These are phyloP conservation scores for Ctenopoma multispine DNA, from an alignment of 2,797 vertebrate species.

Conservation along the genomic window DNA sequence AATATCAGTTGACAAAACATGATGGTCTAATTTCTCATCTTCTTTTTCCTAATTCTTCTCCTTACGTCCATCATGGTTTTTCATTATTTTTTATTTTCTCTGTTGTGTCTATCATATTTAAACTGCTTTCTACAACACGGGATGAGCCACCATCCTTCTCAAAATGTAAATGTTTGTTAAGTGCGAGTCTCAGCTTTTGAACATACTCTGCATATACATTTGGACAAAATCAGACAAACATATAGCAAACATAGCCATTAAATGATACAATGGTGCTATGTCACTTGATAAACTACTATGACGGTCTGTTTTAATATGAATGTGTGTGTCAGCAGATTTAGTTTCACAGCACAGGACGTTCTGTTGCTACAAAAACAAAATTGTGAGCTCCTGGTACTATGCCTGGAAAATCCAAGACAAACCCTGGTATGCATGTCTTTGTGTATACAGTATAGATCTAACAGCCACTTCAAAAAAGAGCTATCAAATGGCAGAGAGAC, in stretches of 20 bases:
- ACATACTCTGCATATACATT: background rate
- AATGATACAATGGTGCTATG: background rate
- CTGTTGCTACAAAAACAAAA: constrained; percentile 38
- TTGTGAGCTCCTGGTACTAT: constrained; percentile 20
- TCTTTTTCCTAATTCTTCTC: background rate
- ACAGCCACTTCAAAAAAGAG: constrained; percentile 66
- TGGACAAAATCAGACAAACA: background rate
- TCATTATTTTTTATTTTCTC: background rate
- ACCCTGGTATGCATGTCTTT: constrained; percentile 60
- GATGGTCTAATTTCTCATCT: background rate
- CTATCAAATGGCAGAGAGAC: constrained; percentile 66
- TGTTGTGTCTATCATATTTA: background rate
- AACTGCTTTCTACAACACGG: background rate
- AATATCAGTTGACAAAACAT: background rate
- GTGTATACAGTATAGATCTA: constrained; percentile 63
- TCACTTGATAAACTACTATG: background rate
- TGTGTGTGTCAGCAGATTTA: constrained; percentile 15
- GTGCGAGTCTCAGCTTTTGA: background rate
- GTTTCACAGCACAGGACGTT: constrained; percentile 11
- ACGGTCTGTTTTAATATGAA: background rate
- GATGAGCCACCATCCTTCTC: background rate
- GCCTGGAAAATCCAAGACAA: constrained; percentile 41
- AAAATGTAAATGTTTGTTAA: background rate
- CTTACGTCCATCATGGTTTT: no score
- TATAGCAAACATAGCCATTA: background rate